Percentiles rank a stretch among this genome's conserved stretches.
Evolutionary conservation across 2,888 invertebrate species (phyloP).

Genomic region (Tineola bisselliella): DNA sequence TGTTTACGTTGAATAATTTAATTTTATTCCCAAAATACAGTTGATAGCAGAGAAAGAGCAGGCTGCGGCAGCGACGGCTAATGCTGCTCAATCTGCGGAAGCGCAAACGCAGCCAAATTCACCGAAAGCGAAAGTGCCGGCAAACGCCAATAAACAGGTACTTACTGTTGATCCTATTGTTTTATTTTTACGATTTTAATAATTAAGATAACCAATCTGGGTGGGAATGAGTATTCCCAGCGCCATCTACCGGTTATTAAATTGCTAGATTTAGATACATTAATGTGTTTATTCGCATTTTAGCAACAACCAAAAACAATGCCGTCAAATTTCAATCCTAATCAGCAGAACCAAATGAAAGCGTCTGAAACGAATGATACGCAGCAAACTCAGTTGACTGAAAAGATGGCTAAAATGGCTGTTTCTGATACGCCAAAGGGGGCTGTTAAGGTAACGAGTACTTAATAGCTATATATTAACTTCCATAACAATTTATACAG

Average conservation of each 20-base stretch:
- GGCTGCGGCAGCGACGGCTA: too few relatives aligned
- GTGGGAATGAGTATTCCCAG: too few relatives aligned
- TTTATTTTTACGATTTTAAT: too few relatives aligned
- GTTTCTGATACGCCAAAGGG: conserved; percentile 24
- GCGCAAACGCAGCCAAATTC: background rate
- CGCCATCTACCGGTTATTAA: too few relatives aligned
- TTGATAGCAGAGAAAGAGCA: too few relatives aligned
- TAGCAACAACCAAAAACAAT: conserved; percentile 51
- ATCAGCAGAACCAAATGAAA: conserved; percentile 30
- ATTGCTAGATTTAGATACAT: background rate
- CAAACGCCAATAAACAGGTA: background rate
- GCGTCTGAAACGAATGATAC: conserved; percentile 32
- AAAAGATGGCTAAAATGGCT: conserved; percentile 50
- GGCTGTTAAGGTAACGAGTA: background rate
- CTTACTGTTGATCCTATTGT: too few relatives aligned
- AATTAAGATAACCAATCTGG: too few relatives aligned
- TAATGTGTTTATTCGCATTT: background rate
- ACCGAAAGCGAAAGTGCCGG: background rate
- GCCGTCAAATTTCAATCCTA: conserved; percentile 40
- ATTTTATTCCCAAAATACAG: too few relatives aligned
- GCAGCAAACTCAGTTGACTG: conserved; percentile 41
- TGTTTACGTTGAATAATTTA: too few relatives aligned
- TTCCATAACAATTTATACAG: too few relatives aligned
- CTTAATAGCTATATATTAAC: too few relatives aligned
- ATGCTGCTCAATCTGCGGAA: background rate